Evolutionary conservation across 2,888 invertebrate species (phyloP).

Genomic region (Elegia similella): DNA sequence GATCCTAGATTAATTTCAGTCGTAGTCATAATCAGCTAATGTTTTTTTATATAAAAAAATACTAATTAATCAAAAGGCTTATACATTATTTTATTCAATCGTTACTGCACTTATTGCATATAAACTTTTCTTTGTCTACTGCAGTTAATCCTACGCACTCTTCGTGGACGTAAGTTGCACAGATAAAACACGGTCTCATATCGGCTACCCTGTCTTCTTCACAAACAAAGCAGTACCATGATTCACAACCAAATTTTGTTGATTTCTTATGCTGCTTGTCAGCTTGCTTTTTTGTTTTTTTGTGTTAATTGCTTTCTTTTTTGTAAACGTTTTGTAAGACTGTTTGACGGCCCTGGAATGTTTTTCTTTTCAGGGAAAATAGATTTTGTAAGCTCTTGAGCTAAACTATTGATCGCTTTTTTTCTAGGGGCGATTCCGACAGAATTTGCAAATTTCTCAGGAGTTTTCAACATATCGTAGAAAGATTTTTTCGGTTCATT

Average conservation of each 20-base stretch:
- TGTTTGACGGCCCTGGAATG: no score
- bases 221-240: constrained; percentile 7
- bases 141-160: not conserved
- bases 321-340: no score
- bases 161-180: constrained; percentile 11
- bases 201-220: constrained; percentile 13
- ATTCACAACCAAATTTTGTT: constrained; percentile 15
- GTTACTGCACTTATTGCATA: not conserved
- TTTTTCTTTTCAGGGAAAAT: no score
- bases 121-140: not conserved
- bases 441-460: constrained; percentile 14
- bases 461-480: constrained; percentile 3
- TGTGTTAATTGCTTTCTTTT: no score
- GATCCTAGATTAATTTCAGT: no score
- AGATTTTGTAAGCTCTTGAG: constrained; percentile 23
- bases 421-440: constrained; percentile 7
- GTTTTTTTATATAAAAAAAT: no score
- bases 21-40: no score
- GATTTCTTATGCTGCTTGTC: constrained; percentile 21
- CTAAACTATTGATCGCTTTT: constrained; percentile 2
- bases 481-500: no score
- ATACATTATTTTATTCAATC: no score
- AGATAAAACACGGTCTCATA: constrained; percentile 12
- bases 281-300: constrained; percentile 10
- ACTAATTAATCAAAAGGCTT: no score